Evolutionary conservation across 23 tunicate species (phyloP), one percentile per base, ranked within the genome.

Genomic region (Halocynthia aurantium): DNA sequence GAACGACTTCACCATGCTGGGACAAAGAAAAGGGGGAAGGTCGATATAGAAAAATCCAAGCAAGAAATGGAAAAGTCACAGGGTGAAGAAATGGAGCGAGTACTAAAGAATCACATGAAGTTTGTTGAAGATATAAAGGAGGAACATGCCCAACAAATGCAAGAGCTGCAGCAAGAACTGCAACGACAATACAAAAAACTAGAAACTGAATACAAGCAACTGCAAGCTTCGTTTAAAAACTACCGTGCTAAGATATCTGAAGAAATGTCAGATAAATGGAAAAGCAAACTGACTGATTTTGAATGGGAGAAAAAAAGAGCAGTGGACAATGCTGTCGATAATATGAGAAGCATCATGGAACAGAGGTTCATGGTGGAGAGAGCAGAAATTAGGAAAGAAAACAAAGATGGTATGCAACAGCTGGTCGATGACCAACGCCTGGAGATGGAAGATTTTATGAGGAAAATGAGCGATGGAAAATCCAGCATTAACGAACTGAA

Each of bases 151-250:
- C 61, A 53, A 31, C 72, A 62, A 15, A 6, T 82, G 63, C 54
- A 71, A 54, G 87, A 82, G 6, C 17, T 87, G 8, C 75, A 87
- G 51, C 76, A 63, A 8, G 88, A 84, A 50, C 53, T 18, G 6
- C 70, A 84, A 18, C 51, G 69, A 8, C 76, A 57, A 54, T 53
- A 79, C 12, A 83, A 89, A 9, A 80, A 69, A 71, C 68, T 86
- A 51, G 84, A 78, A 52, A 80, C 80, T 6, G 92, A 92, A 57
- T 84, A 86, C 72, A 73, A 86, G 55, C 50, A 86, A 76, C 67
- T 92, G 51, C 87, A 92, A 74, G 98, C 98, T 0, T 92, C 98
- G 53, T 92, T 92, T 60, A 86, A 86, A 52, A 86, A 82, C 61
- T 92, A 92, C 20, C 84, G 80, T 6, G 18, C 66, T 7, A 76